phyloP scores from a whole-genome alignment of 1,140 invertebrate species.

The Formica selysi region DNA sequence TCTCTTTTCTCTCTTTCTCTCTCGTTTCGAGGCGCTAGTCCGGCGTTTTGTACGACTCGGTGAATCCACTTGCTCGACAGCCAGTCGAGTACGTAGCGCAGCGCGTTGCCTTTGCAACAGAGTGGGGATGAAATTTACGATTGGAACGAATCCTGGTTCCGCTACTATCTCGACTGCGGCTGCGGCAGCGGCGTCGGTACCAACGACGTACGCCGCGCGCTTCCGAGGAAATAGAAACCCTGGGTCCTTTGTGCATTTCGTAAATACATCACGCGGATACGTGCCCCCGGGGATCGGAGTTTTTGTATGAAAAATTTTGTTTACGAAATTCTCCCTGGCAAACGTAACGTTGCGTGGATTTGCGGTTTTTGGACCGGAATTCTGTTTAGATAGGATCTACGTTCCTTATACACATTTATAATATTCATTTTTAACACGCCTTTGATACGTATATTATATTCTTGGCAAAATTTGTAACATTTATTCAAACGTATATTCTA shows the following conservation, averaged over 20 bases:
- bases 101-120: constrained; percentile 8
- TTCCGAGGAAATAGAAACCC: constrained; percentile 61
- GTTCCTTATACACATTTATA: constrained; percentile 24
- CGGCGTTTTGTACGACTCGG: constrained; percentile 73
- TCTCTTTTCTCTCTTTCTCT: constrained; percentile 27
- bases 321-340: constrained; percentile 45
- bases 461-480: constrained; percentile 1
- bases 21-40: constrained; percentile 74
- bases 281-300: constrained; percentile 53
- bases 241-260: constrained; percentile 60
- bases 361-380: constrained; percentile 25
- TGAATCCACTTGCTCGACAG: constrained; percentile 75
- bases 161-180: constrained; percentile 59
- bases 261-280: constrained; percentile 63
- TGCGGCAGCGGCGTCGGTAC: constrained; percentile 43
- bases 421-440: constrained; percentile 2
- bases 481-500: not conserved
- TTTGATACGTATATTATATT: constrained; percentile 20
- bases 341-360: constrained; percentile 13
- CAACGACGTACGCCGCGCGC: constrained; percentile 57
- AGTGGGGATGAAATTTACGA: constrained; percentile 62
- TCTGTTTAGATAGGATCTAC: constrained; percentile 43
- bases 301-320: constrained; percentile 64
- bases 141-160: constrained; percentile 56
- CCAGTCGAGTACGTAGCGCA: constrained; percentile 59